Evolutionary conservation across 2,797 vertebrate species (phyloP), one percentile per base, ranked within the genome.

Genomic region (Chelmon rostratus): DNA sequence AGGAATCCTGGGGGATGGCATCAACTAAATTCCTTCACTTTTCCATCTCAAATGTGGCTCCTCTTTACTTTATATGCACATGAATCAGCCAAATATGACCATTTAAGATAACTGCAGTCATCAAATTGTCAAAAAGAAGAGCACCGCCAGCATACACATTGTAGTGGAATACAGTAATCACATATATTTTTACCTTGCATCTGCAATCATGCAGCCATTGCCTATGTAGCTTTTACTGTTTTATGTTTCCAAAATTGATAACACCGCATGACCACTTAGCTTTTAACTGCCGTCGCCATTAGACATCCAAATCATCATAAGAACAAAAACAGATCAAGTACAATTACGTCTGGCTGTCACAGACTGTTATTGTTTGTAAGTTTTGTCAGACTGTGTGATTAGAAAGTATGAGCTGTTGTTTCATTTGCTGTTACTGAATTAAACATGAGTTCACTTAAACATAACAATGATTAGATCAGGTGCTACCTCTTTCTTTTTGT

Each of bases 1-100:
- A 89, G 93, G 87, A 92, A 92, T 94, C 94, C 92, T 67, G 19
- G 77, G 88, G 90, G 92, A 93, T 76, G 35, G 73, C 78, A 58
- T 85, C 89, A 88, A 87, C 83, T 81, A 82, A 89, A 88, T 89
- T 89, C 80, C 62, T 81, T 78, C 83, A 86, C 85, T 88, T 88
- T 91, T 84, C 80, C 77, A 70, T 71, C 86, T 89, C 71, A 81
- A 91, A 88, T 83, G 79, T 88, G 79, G 38, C 68, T 78, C 67
- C 78, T 85, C 83, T 88, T 88, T 84, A 91, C 76, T 91, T 91
- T 85, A 92, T 89, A 84, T 86, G 83, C 83, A 85, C 87, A 91
- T 89, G 73, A 91, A 86, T 90, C 91, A 87, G 59, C 76, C 86
- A 80, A 83, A 91, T 89, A 89, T 72, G 73, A 86, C 68, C 68